phyloP scores from a whole-genome alignment of 2,797 vertebrate species.

The Bradypus variegatus region DNA sequence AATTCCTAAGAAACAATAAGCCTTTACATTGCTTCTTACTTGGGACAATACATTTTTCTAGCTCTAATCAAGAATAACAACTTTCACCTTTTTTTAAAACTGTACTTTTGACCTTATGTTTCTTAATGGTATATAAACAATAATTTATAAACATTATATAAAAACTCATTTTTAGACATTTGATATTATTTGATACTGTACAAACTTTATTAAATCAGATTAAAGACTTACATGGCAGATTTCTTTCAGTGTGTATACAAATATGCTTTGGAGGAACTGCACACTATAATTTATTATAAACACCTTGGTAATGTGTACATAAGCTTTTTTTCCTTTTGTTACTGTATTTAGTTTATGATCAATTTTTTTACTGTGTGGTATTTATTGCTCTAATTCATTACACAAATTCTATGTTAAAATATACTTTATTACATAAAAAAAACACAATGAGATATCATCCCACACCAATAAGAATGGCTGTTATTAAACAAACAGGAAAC shows the following conservation, averaged over 20 bases:
- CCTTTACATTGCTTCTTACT: conserved; percentile 9
- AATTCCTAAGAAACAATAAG: conserved; percentile 43
- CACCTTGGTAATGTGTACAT: conserved; percentile 33
- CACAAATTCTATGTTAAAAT: conserved; percentile 53
- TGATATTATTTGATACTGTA: too few species aligned
- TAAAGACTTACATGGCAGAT: conserved; percentile 49
- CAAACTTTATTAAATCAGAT: conserved; percentile 56
- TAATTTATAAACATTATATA: conserved; percentile 58
- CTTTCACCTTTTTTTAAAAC: conserved; percentile 64
- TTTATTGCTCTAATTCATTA: conserved; percentile 51
- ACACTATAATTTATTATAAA: conserved; percentile 45
- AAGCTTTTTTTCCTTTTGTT: conserved; percentile 49
- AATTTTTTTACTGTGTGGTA: conserved; percentile 49
- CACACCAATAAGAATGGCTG: too few species aligned
- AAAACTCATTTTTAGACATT: conserved; percentile 64
- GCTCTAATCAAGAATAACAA: conserved; percentile 49
- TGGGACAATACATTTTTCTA: too few species aligned
- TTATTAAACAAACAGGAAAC: too few species aligned
- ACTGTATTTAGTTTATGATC: conserved; percentile 45
- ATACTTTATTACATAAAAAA: conserved; percentile 28
- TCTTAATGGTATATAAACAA: conserved; percentile 65
- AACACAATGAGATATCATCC: too few species aligned
- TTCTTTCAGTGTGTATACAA: conserved; percentile 52
- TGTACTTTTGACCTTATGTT: conserved; percentile 63
- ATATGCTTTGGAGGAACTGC: neutral